Conservation (phyloP, 2,113 vertebrate species). For the Microcebus jonahi region DNA sequence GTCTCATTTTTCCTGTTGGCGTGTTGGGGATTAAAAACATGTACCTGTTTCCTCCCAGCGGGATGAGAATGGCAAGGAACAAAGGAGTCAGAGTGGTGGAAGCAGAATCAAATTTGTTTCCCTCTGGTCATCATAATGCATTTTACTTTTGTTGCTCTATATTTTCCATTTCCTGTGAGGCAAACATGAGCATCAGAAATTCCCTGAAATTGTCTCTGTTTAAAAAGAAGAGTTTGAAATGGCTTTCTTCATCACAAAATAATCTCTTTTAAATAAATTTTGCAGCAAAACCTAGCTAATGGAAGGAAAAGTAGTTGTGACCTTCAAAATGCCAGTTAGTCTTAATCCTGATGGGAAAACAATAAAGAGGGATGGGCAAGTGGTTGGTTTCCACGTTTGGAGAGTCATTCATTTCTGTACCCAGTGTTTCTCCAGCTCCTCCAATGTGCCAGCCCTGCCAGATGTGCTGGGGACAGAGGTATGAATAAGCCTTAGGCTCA, state of each 20-base stretch:
- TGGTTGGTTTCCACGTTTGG: background rate
- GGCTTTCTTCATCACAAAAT: slow-evolving; percentile 5
- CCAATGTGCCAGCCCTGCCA: background rate
- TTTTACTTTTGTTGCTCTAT: background rate
- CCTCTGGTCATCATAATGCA: rapidly evolving
- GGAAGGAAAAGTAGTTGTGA: background rate
- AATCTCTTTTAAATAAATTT: slow-evolving; percentile 16
- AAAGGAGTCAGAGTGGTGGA: background rate
- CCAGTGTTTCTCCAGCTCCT: background rate
- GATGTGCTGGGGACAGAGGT: background rate
- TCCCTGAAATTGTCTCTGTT: slow-evolving; percentile 21
- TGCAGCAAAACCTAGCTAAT: slow-evolving; percentile 2
- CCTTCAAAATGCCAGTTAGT: background rate
- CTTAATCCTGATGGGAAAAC: background rate
- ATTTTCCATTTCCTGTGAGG: slow-evolving; percentile 48
- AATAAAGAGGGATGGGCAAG: background rate
- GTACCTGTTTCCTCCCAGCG: background rate
- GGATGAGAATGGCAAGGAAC: background rate
- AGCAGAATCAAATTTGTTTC: background rate
- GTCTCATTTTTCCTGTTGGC: background rate
- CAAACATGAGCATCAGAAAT: background rate
- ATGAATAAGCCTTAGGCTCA: background rate
- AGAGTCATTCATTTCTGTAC: background rate
- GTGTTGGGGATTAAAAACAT: background rate
- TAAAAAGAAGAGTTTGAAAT: background rate